These are phyloP conservation scores for Cryptotis parvus DNA, from an alignment of 2,113 vertebrate species.

Conservation along the genomic window DNA sequence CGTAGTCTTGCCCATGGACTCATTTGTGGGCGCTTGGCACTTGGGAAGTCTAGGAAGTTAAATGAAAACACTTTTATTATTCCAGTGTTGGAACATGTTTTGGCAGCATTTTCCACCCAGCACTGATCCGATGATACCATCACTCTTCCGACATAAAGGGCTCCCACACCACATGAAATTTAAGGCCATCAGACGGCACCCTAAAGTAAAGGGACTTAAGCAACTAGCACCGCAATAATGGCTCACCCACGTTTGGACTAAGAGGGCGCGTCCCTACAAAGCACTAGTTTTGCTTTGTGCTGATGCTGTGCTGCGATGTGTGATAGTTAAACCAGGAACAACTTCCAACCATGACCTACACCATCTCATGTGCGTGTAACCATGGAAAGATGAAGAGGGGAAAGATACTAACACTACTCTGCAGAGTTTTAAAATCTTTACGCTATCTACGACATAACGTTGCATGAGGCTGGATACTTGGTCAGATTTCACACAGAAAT, in stretches of 20 bases:
- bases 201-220: neutral
- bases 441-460: neutral
- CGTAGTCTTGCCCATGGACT: neutral
- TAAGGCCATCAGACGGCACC: neutral
- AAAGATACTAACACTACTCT: neutral
- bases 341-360: too few species aligned
- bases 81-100: neutral
- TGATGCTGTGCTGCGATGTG: too few species aligned
- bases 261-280: neutral
- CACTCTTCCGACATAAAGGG: neutral
- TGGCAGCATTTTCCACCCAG: neutral
- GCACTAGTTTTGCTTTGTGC: neutral
- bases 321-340: too few species aligned
- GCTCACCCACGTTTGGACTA: neutral
- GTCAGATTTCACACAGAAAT: slow-evolving; percentile 21
- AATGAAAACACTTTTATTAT: neutral
- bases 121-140: neutral
- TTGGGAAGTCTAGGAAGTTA: neutral
- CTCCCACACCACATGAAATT: neutral
- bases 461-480: neutral
- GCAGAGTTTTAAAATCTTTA: slow-evolving; percentile 44
- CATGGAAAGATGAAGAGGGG: neutral
- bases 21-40: neutral
- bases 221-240: neutral
- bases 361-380: too few species aligned